Conservation (phyloP, 2,113 vertebrate genomes). For the Mormyrus iriodes region DNA sequence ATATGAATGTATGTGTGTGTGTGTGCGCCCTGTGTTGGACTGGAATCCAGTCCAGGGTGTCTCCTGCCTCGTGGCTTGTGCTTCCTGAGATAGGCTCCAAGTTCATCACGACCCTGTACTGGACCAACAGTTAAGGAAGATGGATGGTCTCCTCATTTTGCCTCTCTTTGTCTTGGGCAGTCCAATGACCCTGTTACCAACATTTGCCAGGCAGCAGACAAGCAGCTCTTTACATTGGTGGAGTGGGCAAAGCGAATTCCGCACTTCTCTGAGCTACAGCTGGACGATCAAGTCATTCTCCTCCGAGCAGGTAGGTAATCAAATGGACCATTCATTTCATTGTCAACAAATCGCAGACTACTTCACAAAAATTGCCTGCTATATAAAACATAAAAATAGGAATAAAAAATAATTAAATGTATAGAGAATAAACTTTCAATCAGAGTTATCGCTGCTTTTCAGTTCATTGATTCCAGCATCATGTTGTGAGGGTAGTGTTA, state of each 20-base stretch:
- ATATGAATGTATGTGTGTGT: not conserved
- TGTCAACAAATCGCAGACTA: not conserved
- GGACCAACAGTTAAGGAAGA: not conserved
- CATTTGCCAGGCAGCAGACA: constrained; percentile 92
- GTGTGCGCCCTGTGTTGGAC: not conserved
- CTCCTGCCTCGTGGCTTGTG: not conserved
- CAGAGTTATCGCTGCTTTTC: not conserved
- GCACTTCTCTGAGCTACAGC: constrained; percentile 81
- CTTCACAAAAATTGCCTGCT: not conserved
- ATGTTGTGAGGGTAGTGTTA: not conserved
- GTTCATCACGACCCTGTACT: not conserved
- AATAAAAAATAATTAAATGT: too few relatives aligned
- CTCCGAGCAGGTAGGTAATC: constrained; percentile 76
- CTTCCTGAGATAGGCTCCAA: not conserved
- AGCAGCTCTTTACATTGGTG: constrained; percentile 90
- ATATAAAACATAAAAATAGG: not conserved
- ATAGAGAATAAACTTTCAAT: too few relatives aligned
- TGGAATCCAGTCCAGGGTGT: not conserved
- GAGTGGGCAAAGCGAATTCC: constrained; percentile 96
- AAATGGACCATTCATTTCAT: not conserved
- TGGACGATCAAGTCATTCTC: constrained; percentile 93
- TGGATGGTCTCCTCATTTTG: not conserved
- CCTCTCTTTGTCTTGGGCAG: constrained; percentile 46
- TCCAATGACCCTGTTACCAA: constrained; percentile 93
- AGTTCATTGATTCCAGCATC: not conserved